Conservation (phyloP, 2,113 vertebrate genomes). For the Melanerpes aurifrons region DNA sequence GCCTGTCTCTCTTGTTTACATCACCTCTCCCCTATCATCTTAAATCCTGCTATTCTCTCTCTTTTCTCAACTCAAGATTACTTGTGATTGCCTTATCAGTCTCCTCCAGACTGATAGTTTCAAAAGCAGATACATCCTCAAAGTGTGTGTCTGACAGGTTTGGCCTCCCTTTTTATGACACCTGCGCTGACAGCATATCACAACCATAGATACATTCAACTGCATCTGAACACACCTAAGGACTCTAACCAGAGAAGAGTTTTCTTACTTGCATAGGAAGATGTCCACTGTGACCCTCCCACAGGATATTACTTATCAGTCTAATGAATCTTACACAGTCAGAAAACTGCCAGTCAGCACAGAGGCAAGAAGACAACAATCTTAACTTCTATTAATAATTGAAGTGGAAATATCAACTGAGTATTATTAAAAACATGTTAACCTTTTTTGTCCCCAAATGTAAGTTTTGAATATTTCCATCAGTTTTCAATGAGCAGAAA, state of each 20-base stretch:
- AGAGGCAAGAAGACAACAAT: neutral
- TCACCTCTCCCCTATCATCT: conserved; percentile 36
- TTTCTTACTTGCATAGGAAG: neutral
- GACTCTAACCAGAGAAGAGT: neutral
- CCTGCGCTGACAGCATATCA: neutral
- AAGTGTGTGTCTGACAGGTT: neutral
- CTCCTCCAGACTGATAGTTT: conserved; percentile 58
- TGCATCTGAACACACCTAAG: neutral
- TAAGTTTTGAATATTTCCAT: neutral
- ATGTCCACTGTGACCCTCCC: neutral
- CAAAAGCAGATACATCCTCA: conserved; percentile 16
- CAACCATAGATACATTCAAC: neutral
- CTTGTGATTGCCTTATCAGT: conserved; percentile 55
- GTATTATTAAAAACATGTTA: neutral
- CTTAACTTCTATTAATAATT: neutral
- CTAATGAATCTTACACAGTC: fast-evolving
- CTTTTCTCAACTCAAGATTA: conserved; percentile 53
- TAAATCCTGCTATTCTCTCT: conserved; percentile 41
- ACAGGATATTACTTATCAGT: neutral
- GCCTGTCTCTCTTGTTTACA: conserved; percentile 11
- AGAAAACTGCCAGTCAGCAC: neutral
- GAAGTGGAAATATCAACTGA: neutral
- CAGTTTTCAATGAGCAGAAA: neutral
- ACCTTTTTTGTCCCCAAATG: neutral
- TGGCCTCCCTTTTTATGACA: conserved; percentile 24